phyloP scores from a whole-genome alignment of 2,888 invertebrate species.

The Criorhina ranunculi region DNA sequence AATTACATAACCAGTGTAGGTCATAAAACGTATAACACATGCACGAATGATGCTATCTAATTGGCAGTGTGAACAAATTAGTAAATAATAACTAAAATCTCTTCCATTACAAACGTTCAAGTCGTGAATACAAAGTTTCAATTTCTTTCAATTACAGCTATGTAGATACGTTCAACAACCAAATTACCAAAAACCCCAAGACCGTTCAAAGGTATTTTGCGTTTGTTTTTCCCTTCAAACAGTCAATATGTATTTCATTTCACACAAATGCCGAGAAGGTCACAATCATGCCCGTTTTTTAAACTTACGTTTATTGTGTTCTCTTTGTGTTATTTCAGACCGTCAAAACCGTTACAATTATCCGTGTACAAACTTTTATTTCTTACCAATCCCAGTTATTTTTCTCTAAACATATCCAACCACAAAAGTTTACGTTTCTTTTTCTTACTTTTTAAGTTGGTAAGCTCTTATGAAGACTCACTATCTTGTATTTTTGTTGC shows the following conservation, averaged over 20 bases:
- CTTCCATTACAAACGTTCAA: background rate
- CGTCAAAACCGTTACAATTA: slow-evolving; percentile 35
- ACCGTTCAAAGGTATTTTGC: slow-evolving; percentile 57
- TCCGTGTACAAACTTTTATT: slow-evolving; percentile 62
- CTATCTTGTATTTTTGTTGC: slow-evolving; percentile 15
- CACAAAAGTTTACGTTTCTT: slow-evolving; percentile 24
- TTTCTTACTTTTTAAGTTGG: slow-evolving; percentile 46
- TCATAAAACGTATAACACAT: too few relatives aligned
- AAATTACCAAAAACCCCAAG: slow-evolving; percentile 33
- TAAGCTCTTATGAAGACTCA: slow-evolving; percentile 41
- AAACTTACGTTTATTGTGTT: slow-evolving; percentile 48
- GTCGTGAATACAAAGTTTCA: slow-evolving; percentile 29
- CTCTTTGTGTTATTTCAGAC: slow-evolving; percentile 75
- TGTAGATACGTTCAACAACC: slow-evolving; percentile 32
- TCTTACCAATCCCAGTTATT: slow-evolving; percentile 74
- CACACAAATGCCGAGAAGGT: slow-evolving; percentile 68
- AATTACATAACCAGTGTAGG: background rate
- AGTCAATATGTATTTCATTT: background rate
- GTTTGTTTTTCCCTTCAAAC: slow-evolving; percentile 19
- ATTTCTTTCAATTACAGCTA: slow-evolving; percentile 62
- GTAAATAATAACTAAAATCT: slow-evolving; percentile 9
- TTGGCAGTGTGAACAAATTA: too few relatives aligned
- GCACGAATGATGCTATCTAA: too few relatives aligned
- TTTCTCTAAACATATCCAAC: slow-evolving; percentile 61
- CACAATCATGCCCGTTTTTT: background rate